These are phyloP conservation scores for Criorhina ranunculi DNA, from an alignment of 2,888 invertebrate genomes.

Conservation along the genomic window DNA sequence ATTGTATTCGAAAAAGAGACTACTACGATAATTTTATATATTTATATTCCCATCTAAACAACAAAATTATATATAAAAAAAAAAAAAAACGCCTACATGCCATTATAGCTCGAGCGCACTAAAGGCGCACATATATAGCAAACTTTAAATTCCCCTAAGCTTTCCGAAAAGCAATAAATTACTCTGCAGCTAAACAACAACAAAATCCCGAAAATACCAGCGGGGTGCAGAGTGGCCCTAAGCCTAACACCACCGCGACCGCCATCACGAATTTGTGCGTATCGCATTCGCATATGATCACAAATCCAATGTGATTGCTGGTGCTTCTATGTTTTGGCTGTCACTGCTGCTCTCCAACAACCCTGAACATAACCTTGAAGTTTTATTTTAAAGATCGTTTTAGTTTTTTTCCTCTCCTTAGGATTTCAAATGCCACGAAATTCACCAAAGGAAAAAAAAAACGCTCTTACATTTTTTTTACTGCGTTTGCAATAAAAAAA, in stretches of 20 bases:
- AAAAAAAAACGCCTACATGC: slow-evolving; percentile 27
- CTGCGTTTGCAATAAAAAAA: slow-evolving; percentile 68
- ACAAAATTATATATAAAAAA: slow-evolving; percentile 8
- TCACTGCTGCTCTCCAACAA: slow-evolving; percentile 56
- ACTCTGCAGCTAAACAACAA: slow-evolving; percentile 51
- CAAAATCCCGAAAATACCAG: neutral
- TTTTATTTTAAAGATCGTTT: slow-evolving; percentile 68
- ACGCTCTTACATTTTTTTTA: slow-evolving; percentile 45
- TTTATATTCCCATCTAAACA: slow-evolving; percentile 7
- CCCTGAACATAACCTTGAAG: slow-evolving; percentile 76
- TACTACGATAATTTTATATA: slow-evolving; percentile 4
- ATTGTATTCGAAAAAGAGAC: neutral
- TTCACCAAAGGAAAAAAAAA: slow-evolving; percentile 47
- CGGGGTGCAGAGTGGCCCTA: slow-evolving; percentile 23
- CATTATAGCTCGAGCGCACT: slow-evolving; percentile 26
- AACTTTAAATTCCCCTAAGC: slow-evolving; percentile 51
- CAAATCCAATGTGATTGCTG: slow-evolving; percentile 62
- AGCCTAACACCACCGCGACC: slow-evolving; percentile 9
- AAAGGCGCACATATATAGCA: slow-evolving; percentile 21
- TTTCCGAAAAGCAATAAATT: slow-evolving; percentile 55
- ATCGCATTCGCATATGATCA: slow-evolving; percentile 51
- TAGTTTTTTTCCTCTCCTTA: slow-evolving; percentile 12
- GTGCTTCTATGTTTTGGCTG: slow-evolving; percentile 41
- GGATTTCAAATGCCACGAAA: slow-evolving; percentile 52
- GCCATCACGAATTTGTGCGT: slow-evolving; percentile 58